Conservation (phyloP, 2,888 invertebrate species). For the Drosophila birchii region DNA sequence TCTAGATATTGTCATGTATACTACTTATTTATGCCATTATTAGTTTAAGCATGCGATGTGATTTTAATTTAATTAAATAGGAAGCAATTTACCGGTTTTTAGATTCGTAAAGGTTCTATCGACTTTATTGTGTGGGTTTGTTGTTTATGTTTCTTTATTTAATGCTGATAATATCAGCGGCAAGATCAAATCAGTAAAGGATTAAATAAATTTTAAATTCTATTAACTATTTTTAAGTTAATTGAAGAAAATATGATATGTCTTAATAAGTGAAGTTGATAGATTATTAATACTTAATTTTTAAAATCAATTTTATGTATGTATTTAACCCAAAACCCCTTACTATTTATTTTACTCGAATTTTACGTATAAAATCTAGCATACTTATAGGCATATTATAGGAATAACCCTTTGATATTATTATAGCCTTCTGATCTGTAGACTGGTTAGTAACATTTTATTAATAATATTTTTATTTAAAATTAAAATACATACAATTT, state of each 20-base stretch:
- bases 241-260: not conserved
- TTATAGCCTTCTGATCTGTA: not conserved
- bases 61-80: constrained; percentile 11
- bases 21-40: constrained; percentile 7
- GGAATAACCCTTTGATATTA: not conserved
- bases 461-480: not conserved
- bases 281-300: not conserved
- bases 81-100: constrained; percentile 11
- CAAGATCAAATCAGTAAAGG: not conserved
- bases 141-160: not conserved
- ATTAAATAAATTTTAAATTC: too few species aligned
- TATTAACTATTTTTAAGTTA: not conserved
- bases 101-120: not conserved
- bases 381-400: constrained; percentile 46
- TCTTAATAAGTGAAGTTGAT: not conserved
- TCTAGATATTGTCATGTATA: constrained; percentile 42
- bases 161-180: not conserved
- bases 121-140: not conserved
- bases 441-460: not conserved
- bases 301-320: not conserved
- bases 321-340: too few species aligned
- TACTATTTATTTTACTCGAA: not conserved
- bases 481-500: not conserved
- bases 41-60: constrained; percentile 23
- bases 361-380: not conserved